A percentile compares a stretch with the other conserved stretches of the same genome.
phyloP scores from a whole-genome alignment of 2,888 invertebrate genomes.

The Oligia latruncula region DNA sequence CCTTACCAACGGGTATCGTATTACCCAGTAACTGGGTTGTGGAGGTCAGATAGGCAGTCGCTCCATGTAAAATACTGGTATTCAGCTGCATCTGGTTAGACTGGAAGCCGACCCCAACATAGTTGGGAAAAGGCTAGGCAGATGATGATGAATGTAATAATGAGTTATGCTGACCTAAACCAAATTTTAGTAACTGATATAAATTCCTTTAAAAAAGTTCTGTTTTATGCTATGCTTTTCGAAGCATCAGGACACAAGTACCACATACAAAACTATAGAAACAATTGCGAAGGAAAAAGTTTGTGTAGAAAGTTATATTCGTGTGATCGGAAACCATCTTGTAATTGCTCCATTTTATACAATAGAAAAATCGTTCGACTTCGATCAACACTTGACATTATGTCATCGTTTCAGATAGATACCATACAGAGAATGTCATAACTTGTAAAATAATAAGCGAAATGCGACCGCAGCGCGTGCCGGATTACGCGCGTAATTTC shows the following conservation, averaged over 20 bases:
- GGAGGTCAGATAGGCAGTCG: too few species aligned
- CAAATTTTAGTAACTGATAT: not conserved
- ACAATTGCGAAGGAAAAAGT: not conserved
- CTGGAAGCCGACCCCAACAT: too few species aligned
- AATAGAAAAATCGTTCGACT: not conserved
- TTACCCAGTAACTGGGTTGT: too few species aligned
- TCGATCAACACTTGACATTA: not conserved
- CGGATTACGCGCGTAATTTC: constrained; percentile 65
- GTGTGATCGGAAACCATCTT: not conserved
- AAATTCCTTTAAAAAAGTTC: not conserved
- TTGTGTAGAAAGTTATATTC: not conserved
- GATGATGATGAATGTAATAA: not conserved
- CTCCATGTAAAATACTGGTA: too few species aligned
- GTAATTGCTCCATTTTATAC: not conserved
- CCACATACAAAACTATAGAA: not conserved
- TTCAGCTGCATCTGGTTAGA: too few species aligned
- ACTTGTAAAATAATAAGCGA: constrained; percentile 41
- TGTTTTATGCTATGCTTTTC: not conserved
- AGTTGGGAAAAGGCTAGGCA: too few species aligned
- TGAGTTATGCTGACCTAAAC: not conserved
- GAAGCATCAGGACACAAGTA: too few species aligned
- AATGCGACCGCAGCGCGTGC: constrained; percentile 43
- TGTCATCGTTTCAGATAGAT: not conserved
- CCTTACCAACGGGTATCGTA: too few species aligned
- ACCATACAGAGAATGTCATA: constrained; percentile 4